Percentiles rank a stretch among this genome's conserved stretches.
Evolutionary conservation across 2,888 invertebrate genomes (phyloP).

Genomic region (Punctoribates punctum): DNA sequence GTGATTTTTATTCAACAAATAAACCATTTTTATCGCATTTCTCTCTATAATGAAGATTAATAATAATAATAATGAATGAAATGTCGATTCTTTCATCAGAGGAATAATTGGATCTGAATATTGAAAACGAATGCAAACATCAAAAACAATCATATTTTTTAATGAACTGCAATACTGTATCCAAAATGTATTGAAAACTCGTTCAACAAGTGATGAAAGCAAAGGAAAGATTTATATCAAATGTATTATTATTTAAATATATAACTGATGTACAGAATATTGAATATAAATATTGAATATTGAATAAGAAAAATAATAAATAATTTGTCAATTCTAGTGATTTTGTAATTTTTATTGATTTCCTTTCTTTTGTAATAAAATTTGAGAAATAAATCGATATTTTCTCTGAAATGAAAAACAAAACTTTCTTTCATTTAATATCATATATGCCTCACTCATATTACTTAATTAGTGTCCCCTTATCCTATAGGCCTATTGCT

Average conservation of each 20-base stretch:
- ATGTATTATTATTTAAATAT: not conserved
- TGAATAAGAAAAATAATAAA: not conserved
- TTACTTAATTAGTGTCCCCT: too few species aligned
- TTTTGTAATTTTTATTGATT: not conserved
- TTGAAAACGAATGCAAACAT: not conserved
- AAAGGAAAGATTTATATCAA: not conserved
- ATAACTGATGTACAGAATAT: not conserved
- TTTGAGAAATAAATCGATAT: too few species aligned
- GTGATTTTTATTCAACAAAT: too few species aligned
- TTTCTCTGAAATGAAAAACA: too few species aligned
- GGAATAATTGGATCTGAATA: not conserved
- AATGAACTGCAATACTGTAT: too few species aligned
- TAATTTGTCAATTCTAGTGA: constrained; percentile 11
- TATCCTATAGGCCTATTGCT: too few species aligned
- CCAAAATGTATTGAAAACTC: too few species aligned
- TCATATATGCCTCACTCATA: too few species aligned
- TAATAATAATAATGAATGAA: too few species aligned
- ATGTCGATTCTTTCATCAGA: too few species aligned
- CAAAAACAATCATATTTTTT: not conserved
- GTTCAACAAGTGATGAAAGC: not conserved
- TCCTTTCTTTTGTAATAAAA: not conserved
- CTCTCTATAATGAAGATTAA: too few species aligned
- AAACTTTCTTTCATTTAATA: too few species aligned
- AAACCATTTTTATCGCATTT: not conserved
- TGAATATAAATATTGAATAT: not conserved